These are phyloP conservation scores for Heteropelma amictum DNA, from an alignment of 2,888 invertebrate genomes.

Conservation along the genomic window DNA sequence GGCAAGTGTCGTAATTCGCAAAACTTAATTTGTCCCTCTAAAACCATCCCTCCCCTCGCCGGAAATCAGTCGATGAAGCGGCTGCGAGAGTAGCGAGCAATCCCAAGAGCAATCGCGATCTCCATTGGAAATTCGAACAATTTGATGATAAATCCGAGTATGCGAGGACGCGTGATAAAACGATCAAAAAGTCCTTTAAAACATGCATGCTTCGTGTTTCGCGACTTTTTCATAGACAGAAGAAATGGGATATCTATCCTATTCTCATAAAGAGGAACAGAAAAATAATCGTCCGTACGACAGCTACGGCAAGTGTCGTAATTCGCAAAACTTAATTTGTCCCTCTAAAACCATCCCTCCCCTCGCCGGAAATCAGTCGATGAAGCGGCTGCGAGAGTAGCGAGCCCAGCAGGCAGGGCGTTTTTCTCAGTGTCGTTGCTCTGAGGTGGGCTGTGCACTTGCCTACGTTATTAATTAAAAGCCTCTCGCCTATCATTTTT, in stretches of 20 bases:
- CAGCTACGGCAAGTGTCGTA: not conserved
- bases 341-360: not conserved
- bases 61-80: conserved; percentile 39
- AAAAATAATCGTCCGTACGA: not conserved
- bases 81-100: not conserved
- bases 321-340: conserved; percentile 52
- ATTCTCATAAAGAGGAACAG: not conserved
- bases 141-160: no score
- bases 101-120: no score
- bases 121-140: no score
- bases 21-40: conserved; percentile 44
- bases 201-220: no score
- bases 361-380: conserved; percentile 26
- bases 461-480: not conserved
- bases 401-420: conserved; percentile 30
- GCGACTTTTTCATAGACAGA: no score
- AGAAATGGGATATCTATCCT: no score
- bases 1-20: conserved; percentile 28
- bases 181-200: no score
- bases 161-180: no score
- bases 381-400: conserved; percentile 9
- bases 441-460: no score
- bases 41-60: not conserved
- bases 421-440: conserved; percentile 35
- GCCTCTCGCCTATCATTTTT: no score